phyloP scores from a whole-genome alignment of 30 jellyfish, hydroid and myxozoan genomes.

The Phacellophora camtschatica region DNA sequence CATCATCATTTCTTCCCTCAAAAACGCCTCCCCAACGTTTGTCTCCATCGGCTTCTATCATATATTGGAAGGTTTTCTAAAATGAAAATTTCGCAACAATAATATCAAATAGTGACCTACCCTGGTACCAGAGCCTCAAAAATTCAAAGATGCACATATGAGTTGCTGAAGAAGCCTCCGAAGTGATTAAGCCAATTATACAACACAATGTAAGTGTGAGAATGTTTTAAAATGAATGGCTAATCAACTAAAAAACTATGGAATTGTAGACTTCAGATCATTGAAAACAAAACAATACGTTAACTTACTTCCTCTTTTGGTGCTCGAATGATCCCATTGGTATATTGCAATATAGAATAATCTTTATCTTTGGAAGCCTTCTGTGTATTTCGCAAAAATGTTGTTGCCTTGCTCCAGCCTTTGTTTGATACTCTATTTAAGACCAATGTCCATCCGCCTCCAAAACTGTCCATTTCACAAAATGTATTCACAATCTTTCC shows the following conservation, averaged over 20 bases:
- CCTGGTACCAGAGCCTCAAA: too few relatives aligned
- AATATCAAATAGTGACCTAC: too few relatives aligned
- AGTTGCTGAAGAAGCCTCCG: too few relatives aligned
- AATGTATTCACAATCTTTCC: conserved; percentile 22
- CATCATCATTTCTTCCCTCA: conserved; percentile 45
- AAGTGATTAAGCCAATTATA: too few relatives aligned
- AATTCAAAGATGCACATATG: too few relatives aligned
- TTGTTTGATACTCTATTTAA: conserved; percentile 38
- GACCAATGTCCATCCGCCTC: conserved; percentile 86
- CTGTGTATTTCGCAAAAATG: conserved; percentile 14
- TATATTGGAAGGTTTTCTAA: conserved; percentile 63
- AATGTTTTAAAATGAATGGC: too few relatives aligned
- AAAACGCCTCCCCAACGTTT: conserved; percentile 88
- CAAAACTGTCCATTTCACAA: conserved; percentile 74
- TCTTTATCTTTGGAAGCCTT: conserved; percentile 38
- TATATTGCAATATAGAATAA: conserved; percentile 35
- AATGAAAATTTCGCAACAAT: too few relatives aligned
- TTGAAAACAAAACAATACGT: neutral
- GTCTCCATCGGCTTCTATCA: conserved; percentile 89
- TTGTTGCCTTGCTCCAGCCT: conserved; percentile 62
- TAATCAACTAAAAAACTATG: neutral
- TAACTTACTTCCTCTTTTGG: conserved; percentile 40
- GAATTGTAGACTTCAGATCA: neutral
- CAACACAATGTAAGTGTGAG: too few relatives aligned
- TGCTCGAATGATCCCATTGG: conserved; percentile 24